These are phyloP conservation scores for Ophioderma brevispina DNA, from an alignment of 35 echinoderm and acorn worm species.

Conservation along the genomic window DNA sequence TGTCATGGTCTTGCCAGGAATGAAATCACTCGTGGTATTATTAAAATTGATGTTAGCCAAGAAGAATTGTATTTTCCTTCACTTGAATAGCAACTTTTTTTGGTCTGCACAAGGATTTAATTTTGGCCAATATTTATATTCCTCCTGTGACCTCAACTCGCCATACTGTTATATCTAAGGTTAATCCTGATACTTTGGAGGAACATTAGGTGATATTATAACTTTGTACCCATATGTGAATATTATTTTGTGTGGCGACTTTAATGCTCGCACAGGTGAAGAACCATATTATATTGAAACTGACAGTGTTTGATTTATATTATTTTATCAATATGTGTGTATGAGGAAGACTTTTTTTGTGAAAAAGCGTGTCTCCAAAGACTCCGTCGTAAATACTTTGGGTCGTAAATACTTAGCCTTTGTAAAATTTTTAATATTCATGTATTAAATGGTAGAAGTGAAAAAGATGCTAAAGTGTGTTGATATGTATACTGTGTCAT, in stretches of 20 bases:
- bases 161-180: not conserved
- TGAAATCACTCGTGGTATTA: no score
- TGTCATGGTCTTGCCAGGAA: no score
- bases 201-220: not conserved
- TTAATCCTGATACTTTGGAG: not conserved
- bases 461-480: no score
- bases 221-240: not conserved
- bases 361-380: not conserved
- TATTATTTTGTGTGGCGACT: not conserved
- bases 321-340: not conserved
- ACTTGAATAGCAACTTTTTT: not conserved
- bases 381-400: not conserved
- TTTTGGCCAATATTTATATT: not conserved
- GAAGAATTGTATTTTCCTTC: not conserved
- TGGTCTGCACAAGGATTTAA: not conserved
- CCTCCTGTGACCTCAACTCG: not conserved
- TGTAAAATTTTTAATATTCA: not conserved
- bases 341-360: not conserved
- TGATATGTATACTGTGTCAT: no score
- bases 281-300: not conserved
- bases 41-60: not conserved
- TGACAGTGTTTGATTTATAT: not conserved
- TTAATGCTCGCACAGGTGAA: not conserved
- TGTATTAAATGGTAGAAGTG: not conserved
- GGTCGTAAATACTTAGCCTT: not conserved